Evolutionary conservation across 2,113 vertebrate species (phyloP).

Genomic region (Centropus unirufus): DNA sequence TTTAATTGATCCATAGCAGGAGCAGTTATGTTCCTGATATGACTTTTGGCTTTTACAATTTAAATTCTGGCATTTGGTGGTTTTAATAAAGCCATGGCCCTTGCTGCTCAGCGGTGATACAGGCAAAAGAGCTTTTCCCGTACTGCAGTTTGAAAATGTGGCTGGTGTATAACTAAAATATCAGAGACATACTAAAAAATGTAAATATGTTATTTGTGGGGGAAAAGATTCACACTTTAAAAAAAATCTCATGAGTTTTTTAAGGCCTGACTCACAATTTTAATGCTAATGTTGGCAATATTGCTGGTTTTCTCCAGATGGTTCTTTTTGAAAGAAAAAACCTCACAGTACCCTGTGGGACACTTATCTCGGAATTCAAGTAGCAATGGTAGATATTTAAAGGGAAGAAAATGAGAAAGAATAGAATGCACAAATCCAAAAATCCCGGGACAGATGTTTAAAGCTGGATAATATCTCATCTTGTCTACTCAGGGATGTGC

Average conservation of each 20-base stretch:
- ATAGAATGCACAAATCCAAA: background rate
- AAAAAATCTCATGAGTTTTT: background rate
- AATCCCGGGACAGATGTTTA: background rate
- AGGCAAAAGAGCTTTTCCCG: background rate
- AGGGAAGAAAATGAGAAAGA: background rate
- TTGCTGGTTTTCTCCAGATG: slow-evolving; percentile 51
- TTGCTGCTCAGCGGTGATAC: background rate
- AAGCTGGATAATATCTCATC: background rate
- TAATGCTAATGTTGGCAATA: slow-evolving; percentile 49
- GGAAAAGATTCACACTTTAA: slow-evolving; percentile 13
- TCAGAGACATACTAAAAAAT: background rate
- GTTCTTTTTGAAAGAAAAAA: slow-evolving; percentile 10
- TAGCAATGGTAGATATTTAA: background rate
- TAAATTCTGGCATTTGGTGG: background rate
- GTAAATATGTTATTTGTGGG: slow-evolving; percentile 29
- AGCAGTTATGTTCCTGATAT: background rate
- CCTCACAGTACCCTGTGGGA: background rate
- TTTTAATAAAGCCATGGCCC: background rate
- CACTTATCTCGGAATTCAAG: slow-evolving; percentile 33
- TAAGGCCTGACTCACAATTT: slow-evolving; percentile 22
- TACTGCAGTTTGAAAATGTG: background rate
- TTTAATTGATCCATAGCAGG: background rate
- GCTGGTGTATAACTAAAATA: background rate
- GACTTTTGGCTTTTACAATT: background rate
- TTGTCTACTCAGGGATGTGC: background rate